Conservation (phyloP, 2,888 invertebrate genomes). For the Zygaena filipendulae region DNA sequence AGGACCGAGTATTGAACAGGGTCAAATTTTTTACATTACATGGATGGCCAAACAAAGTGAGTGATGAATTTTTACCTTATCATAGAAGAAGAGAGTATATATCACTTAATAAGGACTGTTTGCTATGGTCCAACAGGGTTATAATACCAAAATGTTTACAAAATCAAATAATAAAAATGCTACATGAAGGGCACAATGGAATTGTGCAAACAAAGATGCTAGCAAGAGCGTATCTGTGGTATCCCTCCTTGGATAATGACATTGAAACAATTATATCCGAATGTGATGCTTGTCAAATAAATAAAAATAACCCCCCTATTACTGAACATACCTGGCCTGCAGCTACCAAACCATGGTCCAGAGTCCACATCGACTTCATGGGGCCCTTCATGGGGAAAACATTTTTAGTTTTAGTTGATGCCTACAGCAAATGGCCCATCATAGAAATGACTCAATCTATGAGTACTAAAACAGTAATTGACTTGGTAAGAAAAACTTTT, state of each 20-base stretch:
- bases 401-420: constrained; percentile 9
- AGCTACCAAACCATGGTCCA: constrained; percentile 8
- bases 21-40: constrained; percentile 10
- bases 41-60: constrained; percentile 12
- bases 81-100: constrained; percentile 2
- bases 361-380: constrained; percentile 11
- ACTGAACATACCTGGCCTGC: constrained; percentile 8
- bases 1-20: constrained; percentile 6
- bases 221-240: constrained; percentile 12
- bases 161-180: constrained; percentile 5
- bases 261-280: constrained; percentile 8
- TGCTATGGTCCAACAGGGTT: constrained; percentile 11
- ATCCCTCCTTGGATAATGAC: constrained; percentile 6
- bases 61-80: constrained; percentile 4
- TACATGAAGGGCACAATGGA: constrained; percentile 13
- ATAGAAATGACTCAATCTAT: constrained; percentile 3
- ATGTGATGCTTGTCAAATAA: constrained; percentile 9
- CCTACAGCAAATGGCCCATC: constrained; percentile 10
- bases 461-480: constrained; percentile 1
- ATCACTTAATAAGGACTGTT: constrained; percentile 9
- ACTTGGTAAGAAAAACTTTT: constrained; percentile 8
- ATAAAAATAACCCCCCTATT: constrained; percentile 10
- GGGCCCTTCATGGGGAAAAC: constrained; percentile 10
- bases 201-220: constrained; percentile 8
- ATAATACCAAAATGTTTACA: constrained; percentile 7